These are phyloP conservation scores for Plecotus auritus DNA, from an alignment of 2,113 vertebrate genomes.

Conservation along the genomic window DNA sequence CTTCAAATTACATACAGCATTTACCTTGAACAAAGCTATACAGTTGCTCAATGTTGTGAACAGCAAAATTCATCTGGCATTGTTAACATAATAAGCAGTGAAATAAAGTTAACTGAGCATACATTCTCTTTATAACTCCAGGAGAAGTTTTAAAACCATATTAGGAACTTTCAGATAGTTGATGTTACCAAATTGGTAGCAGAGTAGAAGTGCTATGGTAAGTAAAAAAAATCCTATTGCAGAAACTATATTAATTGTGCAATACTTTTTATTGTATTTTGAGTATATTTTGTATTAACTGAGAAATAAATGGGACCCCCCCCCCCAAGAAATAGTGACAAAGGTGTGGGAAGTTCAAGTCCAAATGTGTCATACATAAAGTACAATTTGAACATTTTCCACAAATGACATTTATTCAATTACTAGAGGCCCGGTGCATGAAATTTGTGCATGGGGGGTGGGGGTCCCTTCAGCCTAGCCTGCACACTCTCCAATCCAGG, in stretches of 20 bases:
- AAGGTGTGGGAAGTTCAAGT: background rate
- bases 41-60: slow-evolving; percentile 46
- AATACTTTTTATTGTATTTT: background rate
- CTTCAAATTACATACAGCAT: slow-evolving; percentile 75
- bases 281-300: background rate
- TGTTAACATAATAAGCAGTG: slow-evolving; percentile 68
- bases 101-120: slow-evolving; percentile 72
- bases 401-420: background rate
- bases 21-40: slow-evolving; percentile 69
- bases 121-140: slow-evolving; percentile 51
- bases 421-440: too few species aligned
- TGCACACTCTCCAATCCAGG: too few species aligned
- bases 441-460: too few species aligned
- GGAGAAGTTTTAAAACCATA: slow-evolving; percentile 60
- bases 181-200: background rate
- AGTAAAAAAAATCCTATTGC: background rate
- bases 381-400: background rate
- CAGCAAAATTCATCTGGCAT: slow-evolving; percentile 67
- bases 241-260: background rate
- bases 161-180: background rate
- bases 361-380: background rate
- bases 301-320: background rate
- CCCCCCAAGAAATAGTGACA: too few species aligned
- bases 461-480: too few species aligned
- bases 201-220: background rate